A percentile compares a stretch with the other conserved stretches of the same genome.
These are phyloP conservation scores for Agriopis aurantiaria DNA, from an alignment of 2,888 invertebrate species.

Conservation along the genomic window DNA sequence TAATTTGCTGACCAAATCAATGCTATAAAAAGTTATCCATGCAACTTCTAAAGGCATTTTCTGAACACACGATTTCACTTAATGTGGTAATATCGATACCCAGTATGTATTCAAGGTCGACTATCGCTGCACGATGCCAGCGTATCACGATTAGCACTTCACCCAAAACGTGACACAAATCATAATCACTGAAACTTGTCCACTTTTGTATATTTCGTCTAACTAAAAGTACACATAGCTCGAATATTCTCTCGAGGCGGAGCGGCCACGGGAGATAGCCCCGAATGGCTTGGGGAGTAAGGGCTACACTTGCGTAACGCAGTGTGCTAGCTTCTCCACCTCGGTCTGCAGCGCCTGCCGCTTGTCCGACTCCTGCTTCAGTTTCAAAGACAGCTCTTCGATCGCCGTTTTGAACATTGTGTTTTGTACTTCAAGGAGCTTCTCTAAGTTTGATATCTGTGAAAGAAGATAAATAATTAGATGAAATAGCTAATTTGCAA, in stretches of 20 bases:
- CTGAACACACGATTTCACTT: slow-evolving; percentile 33
- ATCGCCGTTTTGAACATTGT: slow-evolving; percentile 87
- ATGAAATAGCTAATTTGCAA: too few species aligned
- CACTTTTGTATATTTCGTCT: slow-evolving; percentile 28
- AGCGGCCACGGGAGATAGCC: slow-evolving; percentile 46
- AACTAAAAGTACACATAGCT: slow-evolving; percentile 60
- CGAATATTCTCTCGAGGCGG: slow-evolving; percentile 53
- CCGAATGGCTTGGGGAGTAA: slow-evolving; percentile 45
- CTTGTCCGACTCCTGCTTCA: slow-evolving; percentile 88
- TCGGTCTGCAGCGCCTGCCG: slow-evolving; percentile 88
- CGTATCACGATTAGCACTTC: slow-evolving; percentile 30
- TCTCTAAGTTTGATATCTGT: slow-evolving; percentile 86
- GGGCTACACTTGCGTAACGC: slow-evolving; percentile 90
- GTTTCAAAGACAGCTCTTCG: slow-evolving; percentile 87
- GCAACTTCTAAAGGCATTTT: slow-evolving; percentile 14
- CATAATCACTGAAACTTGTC: slow-evolving; percentile 31
- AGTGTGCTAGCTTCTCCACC: slow-evolving; percentile 89
- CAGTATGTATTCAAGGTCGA: slow-evolving; percentile 22
- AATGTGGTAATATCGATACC: slow-evolving; percentile 11
- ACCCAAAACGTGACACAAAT: slow-evolving; percentile 26
- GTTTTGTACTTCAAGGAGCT: slow-evolving; percentile 86
- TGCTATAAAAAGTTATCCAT: not conserved
- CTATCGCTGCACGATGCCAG: slow-evolving; percentile 22
- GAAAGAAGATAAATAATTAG: slow-evolving; percentile 32
- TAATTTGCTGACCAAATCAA: slow-evolving; percentile 3